These are phyloP conservation scores for Carcharodon carcharias DNA, from an alignment of 2,797 vertebrate species.

Conservation along the genomic window DNA sequence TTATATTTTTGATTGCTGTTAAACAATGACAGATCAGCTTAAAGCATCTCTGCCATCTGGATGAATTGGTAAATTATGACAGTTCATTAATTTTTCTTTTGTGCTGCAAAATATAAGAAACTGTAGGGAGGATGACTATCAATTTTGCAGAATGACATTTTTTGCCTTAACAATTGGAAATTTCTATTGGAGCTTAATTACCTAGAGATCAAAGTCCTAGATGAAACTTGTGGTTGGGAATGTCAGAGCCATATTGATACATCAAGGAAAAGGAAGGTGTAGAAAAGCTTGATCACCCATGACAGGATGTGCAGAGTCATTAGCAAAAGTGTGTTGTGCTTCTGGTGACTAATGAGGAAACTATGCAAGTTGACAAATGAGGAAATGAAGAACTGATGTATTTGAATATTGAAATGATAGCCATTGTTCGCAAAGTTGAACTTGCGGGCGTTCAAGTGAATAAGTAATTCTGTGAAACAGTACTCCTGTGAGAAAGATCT, in stretches of 20 bases:
- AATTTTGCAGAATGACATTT: constrained; percentile 19
- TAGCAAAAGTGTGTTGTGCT: background rate
- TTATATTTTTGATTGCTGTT: constrained; percentile 40
- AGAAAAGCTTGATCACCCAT: background rate
- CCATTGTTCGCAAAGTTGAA: background rate
- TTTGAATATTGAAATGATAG: background rate
- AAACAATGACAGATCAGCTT: constrained; percentile 44
- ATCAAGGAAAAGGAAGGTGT: background rate
- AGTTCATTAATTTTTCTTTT: constrained; percentile 42
- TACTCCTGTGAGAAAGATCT: background rate
- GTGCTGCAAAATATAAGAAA: background rate
- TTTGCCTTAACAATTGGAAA: constrained; percentile 35
- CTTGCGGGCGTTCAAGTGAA: background rate
- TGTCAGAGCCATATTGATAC: constrained; percentile 29
- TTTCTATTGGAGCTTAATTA: constrained; percentile 39
- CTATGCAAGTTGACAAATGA: background rate
- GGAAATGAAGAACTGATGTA: background rate
- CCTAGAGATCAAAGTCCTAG: constrained; percentile 38
- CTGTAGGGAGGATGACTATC: background rate
- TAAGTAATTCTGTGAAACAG: background rate
- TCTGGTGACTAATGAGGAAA: constrained; percentile 12
- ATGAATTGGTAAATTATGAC: constrained; percentile 45
- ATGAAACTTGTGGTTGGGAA: constrained; percentile 14
- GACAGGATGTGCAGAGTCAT: constrained; percentile 13
- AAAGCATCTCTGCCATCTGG: constrained; percentile 43